Base-by-base conservation (phyloP, 2,113 vertebrate species). In the Bothrops jararaca region DNA sequence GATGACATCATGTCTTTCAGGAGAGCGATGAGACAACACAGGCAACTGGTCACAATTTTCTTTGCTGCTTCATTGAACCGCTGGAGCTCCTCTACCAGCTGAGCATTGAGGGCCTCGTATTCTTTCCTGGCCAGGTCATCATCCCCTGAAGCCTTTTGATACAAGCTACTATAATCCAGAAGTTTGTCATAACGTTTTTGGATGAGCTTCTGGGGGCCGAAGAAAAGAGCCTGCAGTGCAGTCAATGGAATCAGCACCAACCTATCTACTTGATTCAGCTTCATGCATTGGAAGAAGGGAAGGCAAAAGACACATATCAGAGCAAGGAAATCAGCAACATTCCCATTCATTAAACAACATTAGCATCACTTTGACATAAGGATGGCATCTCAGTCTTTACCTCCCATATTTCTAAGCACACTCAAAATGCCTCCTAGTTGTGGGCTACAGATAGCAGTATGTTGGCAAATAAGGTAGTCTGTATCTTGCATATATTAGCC, bases 141-240 rank as follows among this genome's bases (percentile, higher is more conserved):
- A 5, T 98, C 98, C 15, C 97, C 96, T 0, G 95, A 94, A 7
- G 98, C 97, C 95, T 97, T 97, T 95, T 98, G 98, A 86, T 98
- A 96, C 93, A 90, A 98, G 97, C 99, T 98, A 97, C 98, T 98
- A 94, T 98, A 99, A 96, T 99, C 99, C 91, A 99, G 96, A 85
- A 99, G 93, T 95, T 99, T 99, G 97, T 99, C 99, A 2, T 99
- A 99, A 86, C 99, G 99, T 95, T 99, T 99, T 97, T 99, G 99
- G 95, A 99, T 99, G 93, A 99, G 99, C 96, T 99, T 99, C 97
- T 99, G 99, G 1, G 99, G 99, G 29, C 98, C 98, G 0, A 98
- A 95, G 94, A 99, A 99, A 94, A 99, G 98, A 96, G 98, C 96
- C 90, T 98, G 98, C 56, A 99, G 97, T 2, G 97, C 96, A 13